phyloP scores from a whole-genome alignment of 2,888 invertebrate species.

The Drosophila eohydei region DNA sequence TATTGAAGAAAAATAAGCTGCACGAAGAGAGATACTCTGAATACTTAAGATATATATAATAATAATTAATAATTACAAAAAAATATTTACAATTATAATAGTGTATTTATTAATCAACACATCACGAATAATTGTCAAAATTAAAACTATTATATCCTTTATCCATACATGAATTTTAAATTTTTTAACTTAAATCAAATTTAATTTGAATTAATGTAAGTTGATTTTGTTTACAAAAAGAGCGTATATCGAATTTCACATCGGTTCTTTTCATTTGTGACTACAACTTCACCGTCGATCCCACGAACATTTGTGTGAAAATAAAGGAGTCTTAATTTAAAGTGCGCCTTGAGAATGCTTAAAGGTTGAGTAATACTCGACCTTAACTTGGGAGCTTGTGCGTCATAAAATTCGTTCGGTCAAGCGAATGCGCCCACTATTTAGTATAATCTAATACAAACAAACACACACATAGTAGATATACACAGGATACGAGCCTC shows the following conservation, averaged over 20 bases:
- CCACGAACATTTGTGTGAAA: too few species aligned
- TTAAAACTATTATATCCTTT: too few species aligned
- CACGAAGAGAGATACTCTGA: background rate
- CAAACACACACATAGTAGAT: conserved; percentile 12
- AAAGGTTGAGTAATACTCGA: conserved; percentile 16
- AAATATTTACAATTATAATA: too few species aligned
- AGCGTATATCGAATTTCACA: too few species aligned
- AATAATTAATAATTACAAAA: background rate
- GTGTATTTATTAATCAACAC: too few species aligned
- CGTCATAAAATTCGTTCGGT: conserved; percentile 26
- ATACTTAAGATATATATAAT: background rate
- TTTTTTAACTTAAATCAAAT: too few species aligned
- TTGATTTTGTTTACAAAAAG: too few species aligned
- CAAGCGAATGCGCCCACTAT: conserved; percentile 36
- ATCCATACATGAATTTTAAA: too few species aligned
- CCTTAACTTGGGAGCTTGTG: conserved; percentile 9
- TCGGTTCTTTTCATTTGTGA: too few species aligned
- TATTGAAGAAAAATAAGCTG: background rate
- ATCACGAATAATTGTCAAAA: too few species aligned
- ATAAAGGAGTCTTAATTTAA: conserved; percentile 5
- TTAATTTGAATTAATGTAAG: too few species aligned
- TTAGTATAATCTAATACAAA: conserved; percentile 13
- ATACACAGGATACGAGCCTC: conserved; percentile 44
- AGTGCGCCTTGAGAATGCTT: conserved; percentile 2
- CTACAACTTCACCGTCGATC: too few species aligned